phyloP scores from a whole-genome alignment of 2,797 vertebrate genomes.

The Semaprochilodus insignis region DNA sequence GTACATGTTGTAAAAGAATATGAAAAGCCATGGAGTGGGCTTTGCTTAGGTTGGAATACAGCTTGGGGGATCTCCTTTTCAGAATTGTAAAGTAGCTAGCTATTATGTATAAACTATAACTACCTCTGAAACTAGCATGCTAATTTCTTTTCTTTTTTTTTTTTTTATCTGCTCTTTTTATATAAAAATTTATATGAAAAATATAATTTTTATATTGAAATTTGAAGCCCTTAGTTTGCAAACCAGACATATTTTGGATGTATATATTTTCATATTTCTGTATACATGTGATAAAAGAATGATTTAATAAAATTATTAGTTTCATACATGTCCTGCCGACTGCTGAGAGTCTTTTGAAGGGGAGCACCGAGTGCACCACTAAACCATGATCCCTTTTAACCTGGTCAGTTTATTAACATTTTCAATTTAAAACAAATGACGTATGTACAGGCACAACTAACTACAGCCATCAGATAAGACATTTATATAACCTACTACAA shows the following conservation, averaged over 20 bases:
- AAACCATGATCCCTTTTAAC: neutral
- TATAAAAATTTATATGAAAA: slow-evolving; percentile 80
- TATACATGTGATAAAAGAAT: slow-evolving; percentile 76
- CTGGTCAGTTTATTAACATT: neutral
- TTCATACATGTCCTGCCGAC: slow-evolving; percentile 61
- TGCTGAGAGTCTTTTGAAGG: neutral
- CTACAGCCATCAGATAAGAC: neutral
- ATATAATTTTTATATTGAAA: slow-evolving; percentile 69
- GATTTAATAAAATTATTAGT: slow-evolving; percentile 81
- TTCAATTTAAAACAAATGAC: neutral
- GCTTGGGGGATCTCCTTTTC: slow-evolving; percentile 31
- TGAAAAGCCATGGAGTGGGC: neutral
- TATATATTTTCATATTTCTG: slow-evolving; percentile 80
- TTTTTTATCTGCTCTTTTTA: slow-evolving; percentile 75
- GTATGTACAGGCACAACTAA: neutral
- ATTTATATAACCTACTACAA: slow-evolving; percentile 1
- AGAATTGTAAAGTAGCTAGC: slow-evolving; percentile 71
- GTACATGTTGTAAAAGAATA: slow-evolving; percentile 64
- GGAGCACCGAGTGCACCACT: neutral
- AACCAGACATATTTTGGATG: slow-evolving; percentile 79
- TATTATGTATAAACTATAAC: slow-evolving; percentile 83
- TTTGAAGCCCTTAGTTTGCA: slow-evolving; percentile 79
- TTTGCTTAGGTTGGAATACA: slow-evolving; percentile 40
- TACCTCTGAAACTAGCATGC: slow-evolving; percentile 86
- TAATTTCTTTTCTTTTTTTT: slow-evolving; percentile 74